Percentiles rank a stretch among this genome's conserved stretches.
Conservation (phyloP, 2,797 vertebrate genomes). For the Neoniphon sammara region DNA sequence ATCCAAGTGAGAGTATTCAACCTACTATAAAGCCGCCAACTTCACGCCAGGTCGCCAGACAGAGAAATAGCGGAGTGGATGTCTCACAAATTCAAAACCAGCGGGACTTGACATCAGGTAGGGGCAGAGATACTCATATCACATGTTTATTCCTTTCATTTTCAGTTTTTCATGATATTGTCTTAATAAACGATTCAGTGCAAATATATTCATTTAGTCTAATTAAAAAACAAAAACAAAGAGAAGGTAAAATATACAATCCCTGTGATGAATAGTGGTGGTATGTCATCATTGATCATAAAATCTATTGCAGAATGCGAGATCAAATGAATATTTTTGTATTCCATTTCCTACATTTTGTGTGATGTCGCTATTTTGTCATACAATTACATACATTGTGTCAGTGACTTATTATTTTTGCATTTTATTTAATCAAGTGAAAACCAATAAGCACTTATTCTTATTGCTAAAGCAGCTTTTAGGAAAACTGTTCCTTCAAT, state of each 20-base stretch:
- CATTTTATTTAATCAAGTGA: not conserved
- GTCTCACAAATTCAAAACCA: slow-evolving; percentile 25
- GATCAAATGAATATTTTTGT: not conserved
- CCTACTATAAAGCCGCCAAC: slow-evolving; percentile 32
- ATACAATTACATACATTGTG: not conserved
- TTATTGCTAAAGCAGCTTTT: no score
- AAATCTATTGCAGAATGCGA: no score
- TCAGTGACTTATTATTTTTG: not conserved
- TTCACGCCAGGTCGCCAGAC: slow-evolving; percentile 15
- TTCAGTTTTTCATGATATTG: not conserved
- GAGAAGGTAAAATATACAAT: no score
- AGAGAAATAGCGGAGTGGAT: slow-evolving; percentile 39
- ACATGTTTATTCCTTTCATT: not conserved
- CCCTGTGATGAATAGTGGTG: not conserved
- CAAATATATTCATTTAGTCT: no score
- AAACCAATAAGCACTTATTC: not conserved
- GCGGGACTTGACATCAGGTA: slow-evolving; percentile 59
- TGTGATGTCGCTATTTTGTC: not conserved
- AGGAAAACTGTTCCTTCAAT: no score
- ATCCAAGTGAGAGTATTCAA: not conserved
- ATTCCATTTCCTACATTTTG: not conserved
- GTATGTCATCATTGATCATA: no score
- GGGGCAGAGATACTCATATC: not conserved
- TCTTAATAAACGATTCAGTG: not conserved
- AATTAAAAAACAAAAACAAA: no score